Conservation (phyloP, 1,140 invertebrate species). For the Capitella teleta region DNA sequence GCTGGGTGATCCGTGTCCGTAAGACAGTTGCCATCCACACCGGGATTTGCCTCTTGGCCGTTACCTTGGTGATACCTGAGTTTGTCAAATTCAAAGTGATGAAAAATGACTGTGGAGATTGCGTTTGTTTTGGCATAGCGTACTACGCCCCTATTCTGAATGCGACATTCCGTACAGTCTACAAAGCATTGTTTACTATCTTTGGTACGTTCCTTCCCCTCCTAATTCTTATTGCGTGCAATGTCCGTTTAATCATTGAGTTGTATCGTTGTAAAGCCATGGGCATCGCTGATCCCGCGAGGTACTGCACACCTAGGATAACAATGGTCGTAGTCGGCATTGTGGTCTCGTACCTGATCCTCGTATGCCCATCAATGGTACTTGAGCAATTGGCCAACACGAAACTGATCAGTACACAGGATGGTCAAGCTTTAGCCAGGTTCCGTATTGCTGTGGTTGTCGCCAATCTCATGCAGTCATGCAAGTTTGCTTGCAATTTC, state of each 20-base stretch:
- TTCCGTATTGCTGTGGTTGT: not conserved
- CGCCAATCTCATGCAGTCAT: constrained; percentile 6
- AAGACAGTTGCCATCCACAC: not conserved
- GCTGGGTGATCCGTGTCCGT: not conserved
- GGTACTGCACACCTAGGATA: not conserved
- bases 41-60: not conserved
- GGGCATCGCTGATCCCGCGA: not conserved
- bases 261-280: not conserved
- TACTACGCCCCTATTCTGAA: not conserved
- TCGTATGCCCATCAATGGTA: constrained; percentile 10
- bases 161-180: not conserved
- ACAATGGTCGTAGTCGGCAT: not conserved
- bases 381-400: not conserved
- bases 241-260: constrained; percentile 1
- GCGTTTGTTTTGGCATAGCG: not conserved
- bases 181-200: not conserved
- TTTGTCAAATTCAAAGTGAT: not conserved
- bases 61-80: not conserved
- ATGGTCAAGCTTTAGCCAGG: not conserved
- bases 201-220: not conserved
- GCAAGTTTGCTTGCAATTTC: constrained; percentile 9
- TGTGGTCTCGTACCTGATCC: constrained; percentile 4
- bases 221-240: constrained; percentile 3
- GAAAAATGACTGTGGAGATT: not conserved
- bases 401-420: not conserved